A percentile compares a stretch with the other conserved stretches of the same genome.
These are phyloP conservation scores for Troides aeacus DNA, from an alignment of 2,888 invertebrate species.

Conservation along the genomic window DNA sequence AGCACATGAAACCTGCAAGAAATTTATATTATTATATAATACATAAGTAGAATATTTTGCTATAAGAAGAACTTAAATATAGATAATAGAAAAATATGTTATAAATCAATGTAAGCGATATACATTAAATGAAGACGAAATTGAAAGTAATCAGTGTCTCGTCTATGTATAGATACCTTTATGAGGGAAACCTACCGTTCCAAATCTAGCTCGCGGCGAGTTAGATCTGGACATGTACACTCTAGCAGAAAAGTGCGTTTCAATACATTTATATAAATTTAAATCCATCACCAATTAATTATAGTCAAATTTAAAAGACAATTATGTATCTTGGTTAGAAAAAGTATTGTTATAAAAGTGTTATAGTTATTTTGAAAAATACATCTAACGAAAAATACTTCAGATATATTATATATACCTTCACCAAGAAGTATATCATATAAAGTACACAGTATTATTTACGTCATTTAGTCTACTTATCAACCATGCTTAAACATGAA, in stretches of 20 bases:
- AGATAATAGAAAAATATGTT: background rate
- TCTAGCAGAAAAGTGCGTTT: no score
- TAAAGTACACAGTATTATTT: conserved; percentile 8
- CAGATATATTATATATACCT: background rate
- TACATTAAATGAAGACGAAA: background rate
- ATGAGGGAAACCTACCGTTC: no score
- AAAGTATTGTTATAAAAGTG: background rate
- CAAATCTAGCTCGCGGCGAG: no score
- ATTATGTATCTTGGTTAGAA: no score
- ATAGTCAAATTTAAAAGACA: background rate
- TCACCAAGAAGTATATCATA: background rate
- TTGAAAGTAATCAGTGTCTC: no score
- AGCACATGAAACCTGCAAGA: background rate
- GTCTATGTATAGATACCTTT: no score
- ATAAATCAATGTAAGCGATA: no score
- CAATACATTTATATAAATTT: no score
- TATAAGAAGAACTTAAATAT: no score
- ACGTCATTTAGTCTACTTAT: background rate
- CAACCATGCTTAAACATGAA: conserved; percentile 38
- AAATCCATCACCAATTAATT: conserved; percentile 1
- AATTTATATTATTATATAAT: background rate
- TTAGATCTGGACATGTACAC: no score
- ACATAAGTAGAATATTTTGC: background rate
- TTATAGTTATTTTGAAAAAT: background rate
- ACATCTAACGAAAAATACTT: background rate